phyloP scores from a whole-genome alignment of 2,113 vertebrate species.

The Oxygymnocypris stewartii region DNA sequence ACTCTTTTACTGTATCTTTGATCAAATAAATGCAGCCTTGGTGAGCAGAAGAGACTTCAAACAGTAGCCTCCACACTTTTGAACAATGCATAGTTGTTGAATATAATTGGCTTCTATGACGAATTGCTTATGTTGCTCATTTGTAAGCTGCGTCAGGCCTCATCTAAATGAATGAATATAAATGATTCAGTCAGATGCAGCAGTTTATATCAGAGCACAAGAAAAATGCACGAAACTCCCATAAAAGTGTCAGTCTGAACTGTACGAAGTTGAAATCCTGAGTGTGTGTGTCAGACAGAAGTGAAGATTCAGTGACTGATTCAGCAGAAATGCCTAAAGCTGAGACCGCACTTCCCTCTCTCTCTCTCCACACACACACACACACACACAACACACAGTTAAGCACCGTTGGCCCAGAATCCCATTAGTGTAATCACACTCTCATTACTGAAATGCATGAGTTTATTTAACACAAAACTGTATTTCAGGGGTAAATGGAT shows the following conservation, averaged over 20 bases:
- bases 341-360: background rate
- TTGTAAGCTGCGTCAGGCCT: background rate
- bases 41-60: background rate
- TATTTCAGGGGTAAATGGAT: too few relatives aligned
- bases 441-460: background rate
- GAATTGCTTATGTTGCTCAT: background rate
- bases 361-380: background rate
- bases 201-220: background rate
- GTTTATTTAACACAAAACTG: too few relatives aligned
- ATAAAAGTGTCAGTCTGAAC: background rate
- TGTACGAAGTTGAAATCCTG: background rate
- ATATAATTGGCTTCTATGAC: background rate
- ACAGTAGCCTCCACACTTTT: too few relatives aligned
- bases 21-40: background rate
- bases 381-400: background rate
- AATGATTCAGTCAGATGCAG: background rate
- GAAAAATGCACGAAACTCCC: background rate
- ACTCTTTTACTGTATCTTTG: background rate
- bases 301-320: background rate
- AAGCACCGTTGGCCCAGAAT: too few relatives aligned
- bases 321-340: conserved; percentile 20
- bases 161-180: background rate
- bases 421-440: background rate
- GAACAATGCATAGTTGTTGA: background rate
- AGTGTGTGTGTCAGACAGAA: background rate